Evolutionary conservation across 2,113 vertebrate genomes (phyloP).

Genomic region (Tylochromis polylepis): DNA sequence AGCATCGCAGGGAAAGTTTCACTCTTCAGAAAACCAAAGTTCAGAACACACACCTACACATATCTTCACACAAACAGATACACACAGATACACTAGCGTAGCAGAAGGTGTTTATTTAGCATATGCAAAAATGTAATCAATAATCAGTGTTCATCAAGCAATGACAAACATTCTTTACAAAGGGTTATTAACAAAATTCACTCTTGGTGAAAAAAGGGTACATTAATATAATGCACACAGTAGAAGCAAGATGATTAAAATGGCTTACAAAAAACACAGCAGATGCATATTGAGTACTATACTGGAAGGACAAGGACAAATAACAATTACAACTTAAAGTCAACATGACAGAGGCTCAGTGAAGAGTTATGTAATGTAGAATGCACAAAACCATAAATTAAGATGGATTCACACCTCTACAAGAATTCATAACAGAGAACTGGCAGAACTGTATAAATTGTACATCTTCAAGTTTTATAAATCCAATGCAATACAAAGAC

Average conservation of each 20-base stretch:
- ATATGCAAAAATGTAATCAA: conserved; percentile 1
- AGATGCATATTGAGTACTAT: background rate
- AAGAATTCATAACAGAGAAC: background rate
- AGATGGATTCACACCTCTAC: background rate
- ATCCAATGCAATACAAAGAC: background rate
- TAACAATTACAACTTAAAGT: background rate
- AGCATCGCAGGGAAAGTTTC: conserved; percentile 2
- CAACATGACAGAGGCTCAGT: background rate
- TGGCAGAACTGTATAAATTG: background rate
- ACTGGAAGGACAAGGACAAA: background rate
- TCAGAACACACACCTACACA: background rate
- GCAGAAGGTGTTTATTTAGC: background rate
- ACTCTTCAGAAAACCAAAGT: background rate
- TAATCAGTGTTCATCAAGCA: background rate
- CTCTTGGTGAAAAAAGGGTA: background rate
- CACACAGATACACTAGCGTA: background rate
- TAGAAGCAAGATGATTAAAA: background rate
- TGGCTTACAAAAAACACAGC: background rate
- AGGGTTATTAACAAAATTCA: background rate
- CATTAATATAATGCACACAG: background rate
- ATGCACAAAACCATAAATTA: background rate
- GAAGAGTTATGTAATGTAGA: background rate
- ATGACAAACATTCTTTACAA: background rate
- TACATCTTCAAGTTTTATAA: background rate
- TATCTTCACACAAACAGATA: background rate